Evolutionary conservation across 2,797 vertebrate species (phyloP), one percentile per base, ranked within the genome.

Genomic region (Leptodactylus fallax): DNA sequence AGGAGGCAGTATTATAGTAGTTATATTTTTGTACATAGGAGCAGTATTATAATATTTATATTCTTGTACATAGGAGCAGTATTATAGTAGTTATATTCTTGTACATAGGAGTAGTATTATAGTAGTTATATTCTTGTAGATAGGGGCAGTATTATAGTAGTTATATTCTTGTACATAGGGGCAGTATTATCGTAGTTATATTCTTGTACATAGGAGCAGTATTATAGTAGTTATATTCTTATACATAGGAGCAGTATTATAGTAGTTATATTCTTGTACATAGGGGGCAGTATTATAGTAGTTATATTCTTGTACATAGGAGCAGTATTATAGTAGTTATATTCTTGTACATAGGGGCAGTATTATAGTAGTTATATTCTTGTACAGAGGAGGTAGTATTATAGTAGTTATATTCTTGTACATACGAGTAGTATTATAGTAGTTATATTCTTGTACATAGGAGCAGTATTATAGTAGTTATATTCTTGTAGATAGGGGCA

Each of bases 81-180:
- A 72, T 72, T 72, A 72, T 72, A 72, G 69, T 72, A 72, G 69
- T 72, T 72, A 72, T 72, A 47, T 72, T 72, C 69, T 21, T 72
- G 69, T 72, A 72, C 16, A 72, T 72, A 47, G 69, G 69, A 9
- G 69, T 36, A 72, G 69, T 72, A 72, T 72, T 72, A 72, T 72
- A 47, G 69, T 47, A 72, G 69, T 47, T 72, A 72, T 72, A 72
- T 72, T 19, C 27, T 47, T 72, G 69, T 72, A 72, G 2, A 72
- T 72, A 72, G 69, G 69, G 7, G 69, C 25, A 65, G 61, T 65
- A 65, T 65, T 65, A 23, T 65, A 65, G 61, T 65, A 65, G 61
- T n/a, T n/a, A n/a, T n/a, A n/a, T n/a, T n/a, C n/a, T n/a, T n/a
- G n/a, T n/a, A n/a, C n/a, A n/a, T n/a, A n/a, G n/a, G n/a, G n/a